Evolutionary conservation across 2,113 vertebrate genomes (phyloP).

Genomic region (Pedetes capensis): DNA sequence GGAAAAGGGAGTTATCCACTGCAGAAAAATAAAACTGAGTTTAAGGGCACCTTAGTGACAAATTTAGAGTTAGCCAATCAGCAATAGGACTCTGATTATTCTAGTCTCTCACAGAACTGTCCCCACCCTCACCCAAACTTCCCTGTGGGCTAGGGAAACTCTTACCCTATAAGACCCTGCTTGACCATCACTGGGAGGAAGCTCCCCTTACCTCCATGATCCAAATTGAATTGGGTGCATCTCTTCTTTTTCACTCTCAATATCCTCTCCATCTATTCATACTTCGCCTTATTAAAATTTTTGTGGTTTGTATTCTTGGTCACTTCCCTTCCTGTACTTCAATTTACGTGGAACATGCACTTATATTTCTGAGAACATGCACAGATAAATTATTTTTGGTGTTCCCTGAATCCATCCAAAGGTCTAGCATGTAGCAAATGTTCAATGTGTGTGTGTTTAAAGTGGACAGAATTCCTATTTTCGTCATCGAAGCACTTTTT

Average conservation of each 20-base stretch:
- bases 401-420: neutral
- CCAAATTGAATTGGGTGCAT: neutral
- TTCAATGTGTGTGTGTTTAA: neutral
- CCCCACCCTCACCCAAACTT: neutral
- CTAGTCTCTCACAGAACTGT: neutral
- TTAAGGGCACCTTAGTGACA: neutral
- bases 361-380: neutral
- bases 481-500: neutral
- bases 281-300: neutral
- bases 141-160: neutral
- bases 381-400: neutral
- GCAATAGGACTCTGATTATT: neutral
- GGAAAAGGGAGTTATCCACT: conserved; percentile 14
- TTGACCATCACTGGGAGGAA: neutral
- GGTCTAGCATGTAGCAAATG: neutral
- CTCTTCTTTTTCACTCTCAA: neutral
- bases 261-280: neutral
- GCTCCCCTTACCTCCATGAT: neutral
- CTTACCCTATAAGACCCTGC: neutral
- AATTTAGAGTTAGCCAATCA: neutral
- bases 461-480: neutral
- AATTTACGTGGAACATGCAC: neutral
- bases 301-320: neutral
- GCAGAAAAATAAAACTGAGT: conserved; percentile 3
- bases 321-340: neutral